Evolutionary conservation across 1,140 invertebrate species (phyloP).

Genomic region (Procambarus virginalis): DNA sequence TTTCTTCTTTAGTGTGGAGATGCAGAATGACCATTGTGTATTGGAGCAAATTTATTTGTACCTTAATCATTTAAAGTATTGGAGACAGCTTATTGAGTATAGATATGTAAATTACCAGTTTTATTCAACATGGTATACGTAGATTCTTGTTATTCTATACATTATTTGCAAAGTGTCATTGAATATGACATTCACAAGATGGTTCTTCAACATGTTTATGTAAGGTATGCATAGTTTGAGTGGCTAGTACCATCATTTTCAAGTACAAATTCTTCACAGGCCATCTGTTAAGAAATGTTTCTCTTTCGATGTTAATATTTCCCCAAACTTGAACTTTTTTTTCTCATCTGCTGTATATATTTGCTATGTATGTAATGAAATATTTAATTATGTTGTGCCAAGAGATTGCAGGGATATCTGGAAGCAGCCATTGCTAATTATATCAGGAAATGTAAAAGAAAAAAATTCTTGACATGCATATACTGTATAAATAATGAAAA

Average conservation of each 20-base stretch:
- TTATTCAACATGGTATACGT: neutral
- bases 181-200: neutral
- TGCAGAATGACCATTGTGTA: neutral
- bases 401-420: slow-evolving; percentile 15
- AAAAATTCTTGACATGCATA: neutral
- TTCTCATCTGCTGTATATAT: slow-evolving; percentile 28
- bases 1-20: neutral
- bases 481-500: too few species aligned
- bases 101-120: neutral
- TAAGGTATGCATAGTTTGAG: neutral
- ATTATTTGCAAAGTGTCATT: neutral
- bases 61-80: neutral
- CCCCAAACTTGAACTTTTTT: slow-evolving; percentile 9
- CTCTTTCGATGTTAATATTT: slow-evolving; percentile 13
- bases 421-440: slow-evolving; percentile 1
- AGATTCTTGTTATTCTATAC: neutral
- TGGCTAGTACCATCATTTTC: slow-evolving; percentile 16
- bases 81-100: neutral
- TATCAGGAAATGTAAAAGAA: slow-evolving; percentile 6
- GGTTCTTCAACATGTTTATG: too few species aligned
- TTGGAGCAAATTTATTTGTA: neutral
- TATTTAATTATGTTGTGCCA: slow-evolving; percentile 25
- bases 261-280: slow-evolving; percentile 35
- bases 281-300: slow-evolving; percentile 4
- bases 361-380: slow-evolving; percentile 19